A percentile compares a stretch with the other conserved stretches of the same genome.
phyloP scores from a whole-genome alignment of 1,140 invertebrate species.

The Bombus pyrosoma region DNA sequence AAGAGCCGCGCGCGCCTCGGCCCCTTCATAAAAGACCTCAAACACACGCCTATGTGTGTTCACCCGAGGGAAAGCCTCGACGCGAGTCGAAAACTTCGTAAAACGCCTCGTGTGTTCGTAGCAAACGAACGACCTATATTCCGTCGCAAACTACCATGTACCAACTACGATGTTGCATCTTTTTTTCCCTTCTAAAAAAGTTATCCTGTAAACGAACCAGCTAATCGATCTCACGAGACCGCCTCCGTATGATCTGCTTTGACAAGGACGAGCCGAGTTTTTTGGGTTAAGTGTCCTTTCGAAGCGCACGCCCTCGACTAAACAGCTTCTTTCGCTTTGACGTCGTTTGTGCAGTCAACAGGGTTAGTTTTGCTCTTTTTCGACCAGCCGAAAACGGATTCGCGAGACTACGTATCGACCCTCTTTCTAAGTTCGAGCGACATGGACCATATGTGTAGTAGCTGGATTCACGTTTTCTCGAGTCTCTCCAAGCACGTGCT shows the following conservation, averaged over 20 bases:
- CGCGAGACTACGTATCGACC: neutral
- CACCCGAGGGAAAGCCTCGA: neutral
- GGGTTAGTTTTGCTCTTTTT: slow-evolving; percentile 37
- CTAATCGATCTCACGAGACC: slow-evolving; percentile 10
- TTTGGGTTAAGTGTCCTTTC: slow-evolving; percentile 41
- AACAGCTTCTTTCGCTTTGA: slow-evolving; percentile 26
- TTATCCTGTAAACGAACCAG: neutral
- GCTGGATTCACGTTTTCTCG: neutral
- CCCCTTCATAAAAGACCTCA: slow-evolving; percentile 17
- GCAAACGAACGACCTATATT: slow-evolving; percentile 33
- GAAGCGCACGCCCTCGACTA: slow-evolving; percentile 12
- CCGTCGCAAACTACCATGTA: neutral
- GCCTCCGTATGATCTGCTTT: slow-evolving; percentile 31
- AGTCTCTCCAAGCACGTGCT: neutral
- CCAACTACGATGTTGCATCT: too few relatives aligned
- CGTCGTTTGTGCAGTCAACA: neutral
- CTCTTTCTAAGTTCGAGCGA: neutral
- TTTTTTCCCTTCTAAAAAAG: neutral
- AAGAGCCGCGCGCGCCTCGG: slow-evolving; percentile 27
- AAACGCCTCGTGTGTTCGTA: slow-evolving; percentile 11
- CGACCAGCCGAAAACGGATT: slow-evolving; percentile 36
- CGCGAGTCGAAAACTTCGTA: slow-evolving; percentile 15
- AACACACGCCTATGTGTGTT: slow-evolving; percentile 23
- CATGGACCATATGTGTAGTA: neutral
- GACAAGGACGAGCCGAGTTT: slow-evolving; percentile 44